Evolutionary conservation across 1,140 invertebrate species (phyloP).

Genomic region (Drosophila sproati): DNA sequence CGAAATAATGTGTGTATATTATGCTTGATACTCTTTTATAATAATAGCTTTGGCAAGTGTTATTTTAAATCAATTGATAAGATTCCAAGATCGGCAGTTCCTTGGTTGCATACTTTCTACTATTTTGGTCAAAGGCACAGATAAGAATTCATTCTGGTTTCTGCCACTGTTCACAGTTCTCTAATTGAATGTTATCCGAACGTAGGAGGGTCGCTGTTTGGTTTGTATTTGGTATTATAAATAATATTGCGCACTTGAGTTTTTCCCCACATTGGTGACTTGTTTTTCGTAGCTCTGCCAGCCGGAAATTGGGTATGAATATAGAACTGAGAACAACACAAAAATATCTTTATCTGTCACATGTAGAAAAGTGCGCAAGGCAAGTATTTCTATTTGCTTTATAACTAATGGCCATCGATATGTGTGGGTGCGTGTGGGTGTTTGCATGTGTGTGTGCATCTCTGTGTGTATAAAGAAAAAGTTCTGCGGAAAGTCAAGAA

Average conservation of each 20-base stretch:
- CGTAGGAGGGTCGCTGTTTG: neutral
- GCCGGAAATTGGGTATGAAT: constrained; percentile 55
- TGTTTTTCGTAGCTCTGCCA: constrained; percentile 29
- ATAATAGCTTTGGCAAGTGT: too few species aligned
- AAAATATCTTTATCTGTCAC: constrained; percentile 54
- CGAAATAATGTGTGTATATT: too few species aligned
- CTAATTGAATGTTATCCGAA: neutral
- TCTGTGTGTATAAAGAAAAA: constrained; percentile 4
- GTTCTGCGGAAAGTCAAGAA: constrained; percentile 9
- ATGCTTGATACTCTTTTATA: too few species aligned
- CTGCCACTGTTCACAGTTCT: neutral
- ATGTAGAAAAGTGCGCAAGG: constrained; percentile 29
- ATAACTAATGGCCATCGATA: constrained; percentile 32
- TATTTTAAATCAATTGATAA: too few species aligned
- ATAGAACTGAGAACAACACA: constrained; percentile 34
- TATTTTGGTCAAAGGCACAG: too few species aligned
- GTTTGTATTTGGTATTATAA: neutral
- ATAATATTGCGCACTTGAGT: constrained; percentile 16
- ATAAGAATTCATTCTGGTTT: neutral
- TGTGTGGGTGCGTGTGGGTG: neutral
- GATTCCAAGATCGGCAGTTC: too few species aligned
- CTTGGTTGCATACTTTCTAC: too few species aligned
- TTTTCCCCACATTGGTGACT: neutral
- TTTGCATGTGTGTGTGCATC: neutral
- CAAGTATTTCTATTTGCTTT: constrained; percentile 34